These are phyloP conservation scores for Glareola pratincola DNA, from an alignment of 2,113 vertebrate genomes.

Conservation along the genomic window DNA sequence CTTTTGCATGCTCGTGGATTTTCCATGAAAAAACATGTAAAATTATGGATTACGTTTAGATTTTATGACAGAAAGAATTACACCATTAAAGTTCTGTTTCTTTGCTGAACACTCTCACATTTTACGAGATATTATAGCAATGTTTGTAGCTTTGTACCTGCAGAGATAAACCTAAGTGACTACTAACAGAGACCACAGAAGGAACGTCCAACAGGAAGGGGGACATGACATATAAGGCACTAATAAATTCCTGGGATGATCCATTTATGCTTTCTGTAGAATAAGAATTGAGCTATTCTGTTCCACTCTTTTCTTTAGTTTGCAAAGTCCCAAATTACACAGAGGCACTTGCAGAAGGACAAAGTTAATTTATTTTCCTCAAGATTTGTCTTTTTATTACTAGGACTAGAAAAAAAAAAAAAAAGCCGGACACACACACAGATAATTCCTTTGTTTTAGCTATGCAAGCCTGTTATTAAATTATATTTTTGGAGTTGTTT, in stretches of 20 bases:
- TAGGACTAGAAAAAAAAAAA: neutral
- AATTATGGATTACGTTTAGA: neutral
- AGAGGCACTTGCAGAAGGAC: neutral
- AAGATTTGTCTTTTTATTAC: neutral
- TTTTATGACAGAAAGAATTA: neutral
- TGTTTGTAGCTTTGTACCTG: neutral
- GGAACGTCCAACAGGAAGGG: neutral
- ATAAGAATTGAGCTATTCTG: neutral
- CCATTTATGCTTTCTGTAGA: neutral
- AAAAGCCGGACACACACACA: neutral
- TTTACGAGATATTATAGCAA: neutral
- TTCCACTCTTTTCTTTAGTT: neutral
- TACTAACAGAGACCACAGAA: neutral
- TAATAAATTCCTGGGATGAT: neutral
- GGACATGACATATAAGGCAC: neutral
- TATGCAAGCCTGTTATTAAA: neutral
- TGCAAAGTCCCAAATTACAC: neutral
- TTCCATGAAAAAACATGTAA: neutral
- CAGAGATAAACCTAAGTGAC: neutral
- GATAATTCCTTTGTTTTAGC: neutral
- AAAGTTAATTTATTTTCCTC: neutral
- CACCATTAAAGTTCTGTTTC: neutral
- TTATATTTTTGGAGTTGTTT: neutral
- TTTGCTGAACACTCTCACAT: neutral
- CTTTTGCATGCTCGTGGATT: neutral